Evolutionary conservation across 2,888 invertebrate genomes (phyloP).

Genomic region (Elysia crispata): DNA sequence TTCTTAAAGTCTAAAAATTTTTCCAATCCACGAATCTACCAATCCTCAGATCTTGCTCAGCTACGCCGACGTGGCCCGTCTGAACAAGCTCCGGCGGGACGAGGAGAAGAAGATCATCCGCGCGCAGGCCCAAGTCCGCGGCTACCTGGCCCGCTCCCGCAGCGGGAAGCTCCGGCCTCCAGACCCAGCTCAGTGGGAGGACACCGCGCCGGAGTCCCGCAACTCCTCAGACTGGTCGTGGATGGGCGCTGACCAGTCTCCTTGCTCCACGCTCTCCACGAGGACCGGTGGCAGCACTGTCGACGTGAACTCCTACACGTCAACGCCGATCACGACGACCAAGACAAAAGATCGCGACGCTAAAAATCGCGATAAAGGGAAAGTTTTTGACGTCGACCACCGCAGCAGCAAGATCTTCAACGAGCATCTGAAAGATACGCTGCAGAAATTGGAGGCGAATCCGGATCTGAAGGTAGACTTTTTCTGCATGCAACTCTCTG

Average conservation of each 20-base stretch:
- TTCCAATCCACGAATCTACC: too few relatives aligned
- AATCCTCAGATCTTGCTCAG: conserved; percentile 39
- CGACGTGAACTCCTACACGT: background rate
- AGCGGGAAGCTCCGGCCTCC: background rate
- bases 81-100: conserved; percentile 50
- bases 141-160: conserved; percentile 52
- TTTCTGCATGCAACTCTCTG: too few relatives aligned
- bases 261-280: conserved; percentile 34
- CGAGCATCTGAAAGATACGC: conserved; percentile 31
- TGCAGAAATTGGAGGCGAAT: conserved; percentile 24
- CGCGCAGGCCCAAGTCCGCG: conserved; percentile 56
- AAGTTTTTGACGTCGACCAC: conserved; percentile 10
- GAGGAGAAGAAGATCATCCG: conserved; percentile 52
- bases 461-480: conserved; percentile 43
- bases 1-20: too few relatives aligned
- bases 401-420: conserved; percentile 33
- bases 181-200: background rate
- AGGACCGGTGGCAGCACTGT: background rate
- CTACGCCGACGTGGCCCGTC: conserved; percentile 52
- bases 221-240: background rate
- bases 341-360: background rate
- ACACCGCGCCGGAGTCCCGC: background rate
- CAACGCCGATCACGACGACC: background rate
- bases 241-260: conserved; percentile 22
- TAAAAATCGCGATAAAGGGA: background rate